Evolutionary conservation across 2,797 vertebrate species (phyloP).

Genomic region (Gymnoscopelus braueri): DNA sequence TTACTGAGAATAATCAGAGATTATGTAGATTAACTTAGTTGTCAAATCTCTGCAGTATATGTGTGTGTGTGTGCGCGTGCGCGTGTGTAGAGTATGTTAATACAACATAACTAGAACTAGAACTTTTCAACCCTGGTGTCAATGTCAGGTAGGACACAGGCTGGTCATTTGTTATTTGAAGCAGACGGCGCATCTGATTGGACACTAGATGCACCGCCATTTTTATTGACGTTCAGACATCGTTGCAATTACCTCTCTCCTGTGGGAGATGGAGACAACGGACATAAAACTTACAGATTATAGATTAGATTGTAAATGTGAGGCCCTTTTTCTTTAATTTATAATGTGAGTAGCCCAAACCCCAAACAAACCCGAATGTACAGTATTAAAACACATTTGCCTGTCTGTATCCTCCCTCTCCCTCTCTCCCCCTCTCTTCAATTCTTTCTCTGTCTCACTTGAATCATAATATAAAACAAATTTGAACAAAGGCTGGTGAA

Average conservation of each 20-base stretch:
- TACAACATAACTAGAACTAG: too few species aligned
- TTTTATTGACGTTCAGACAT: too few species aligned
- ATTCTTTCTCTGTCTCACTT: constrained; percentile 31
- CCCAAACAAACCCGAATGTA: constrained; percentile 54
- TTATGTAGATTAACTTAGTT: constrained; percentile 59
- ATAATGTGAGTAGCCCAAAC: constrained; percentile 30
- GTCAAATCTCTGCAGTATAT: constrained; percentile 32
- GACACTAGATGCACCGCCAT: too few species aligned
- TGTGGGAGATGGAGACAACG: too few species aligned
- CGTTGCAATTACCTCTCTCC: too few species aligned
- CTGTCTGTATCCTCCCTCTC: background rate
- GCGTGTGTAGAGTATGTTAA: background rate
- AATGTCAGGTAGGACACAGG: too few species aligned
- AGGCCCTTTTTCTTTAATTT: constrained; percentile 17
- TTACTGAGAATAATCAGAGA: constrained; percentile 57
- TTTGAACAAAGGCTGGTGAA: constrained; percentile 74
- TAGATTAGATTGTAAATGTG: constrained; percentile 4
- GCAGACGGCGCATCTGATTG: too few species aligned
- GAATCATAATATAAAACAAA: constrained; percentile 78
- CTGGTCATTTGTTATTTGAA: too few species aligned
- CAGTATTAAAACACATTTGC: constrained; percentile 57
- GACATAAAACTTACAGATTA: too few species aligned
- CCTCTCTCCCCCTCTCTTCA: background rate
- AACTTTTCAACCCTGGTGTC: too few species aligned
- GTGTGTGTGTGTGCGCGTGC: constrained; percentile 7